Base-by-base conservation (phyloP, 2,888 invertebrate species). In the Rotaria sp. region DNA sequence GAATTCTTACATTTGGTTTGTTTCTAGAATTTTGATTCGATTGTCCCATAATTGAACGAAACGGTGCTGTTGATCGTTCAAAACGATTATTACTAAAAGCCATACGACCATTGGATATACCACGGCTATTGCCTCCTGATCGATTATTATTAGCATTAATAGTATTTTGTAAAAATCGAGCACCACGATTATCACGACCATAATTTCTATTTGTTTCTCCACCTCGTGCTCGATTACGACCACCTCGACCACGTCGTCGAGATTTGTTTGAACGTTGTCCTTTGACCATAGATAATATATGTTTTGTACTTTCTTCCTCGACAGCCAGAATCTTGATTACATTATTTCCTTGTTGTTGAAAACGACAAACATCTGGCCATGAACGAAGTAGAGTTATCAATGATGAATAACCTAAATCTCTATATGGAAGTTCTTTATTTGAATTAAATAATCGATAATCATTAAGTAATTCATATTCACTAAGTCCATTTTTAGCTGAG, bases 291-390 rank as follows among this genome's bases (percentile, higher is more conserved):
- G 59, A 67, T 13, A 67, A 35, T 15, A 67, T 67, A 18, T 67
- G 59, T 67, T 67, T 67, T 15, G 59, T 67, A 67, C 13, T 67
- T n/a, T 67, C 59, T 35, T 67, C 59, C 35, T 67, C 59, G 1
- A 67, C 30, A 67, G 59, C 59, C 13, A 67, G 15, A 67, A 67
- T 67, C 30, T 8, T 67, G 1, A 35, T 18, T 15, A 15, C 59
- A 67, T 67, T 67, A 35, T 67, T 67, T 30, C 30, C 59, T 67
- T 67, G 59, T 67, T 67, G 59, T 57, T 57, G 57, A 67, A 67
- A 30, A 67, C 59, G 59, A 67, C 59, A 67, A 35, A 67, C 59
- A 67, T 67, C 59, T 35, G 59, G 59, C 59, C 59, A 67, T 15
- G 59, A 67, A 35, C 59, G 59, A 15, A 67, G 30, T 35, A 67